Base-by-base conservation (phyloP, 1,140 invertebrate species). In the Drosophila pseudoobscura region DNA sequence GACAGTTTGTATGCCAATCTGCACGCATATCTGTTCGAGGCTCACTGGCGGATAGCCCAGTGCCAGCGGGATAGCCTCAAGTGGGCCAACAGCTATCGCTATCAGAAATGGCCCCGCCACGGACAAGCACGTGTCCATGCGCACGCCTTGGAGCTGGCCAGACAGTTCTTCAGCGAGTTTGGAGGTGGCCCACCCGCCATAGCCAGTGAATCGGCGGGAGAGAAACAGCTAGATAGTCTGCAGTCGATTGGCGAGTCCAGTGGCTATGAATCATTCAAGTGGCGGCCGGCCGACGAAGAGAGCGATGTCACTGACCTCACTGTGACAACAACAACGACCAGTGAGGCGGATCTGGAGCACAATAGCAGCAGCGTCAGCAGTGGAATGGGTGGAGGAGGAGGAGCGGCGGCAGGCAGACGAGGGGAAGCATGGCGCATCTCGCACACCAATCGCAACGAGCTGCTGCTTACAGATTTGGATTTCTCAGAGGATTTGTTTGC, bases 11-110 rank as follows among this genome's bases (percentile, higher is more conserved):
- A 95, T 84, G 95, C 95, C 17, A 96, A 96, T 92, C 96, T 96
- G 89, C 95, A 96, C 89, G 95, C 95, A 6, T 97, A 97, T 90
- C 92, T 98, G 13, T 95, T 95, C 78, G 96, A 97, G 87, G 97
- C 97, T 2, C 93, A 95, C 62, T 93, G 94, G 75, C 95, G 95
- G 88, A 96, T 98, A 39, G 92, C 93, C 22, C 92, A 94, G 6
- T 96, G 96, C 91, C 93, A 94, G 49, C 92, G 94, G 11, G 96
- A 96, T 0, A 97, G 96, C 80, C 85, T 91, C 0, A 92, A 93
- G 51, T 99, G 98, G 98, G 95, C 90, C 2, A 90, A 90, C 26
- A 79, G 55, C 41, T 92, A 91, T 60, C 83, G 80, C 13, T 91
- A 91, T 39, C 89, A 91, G 43, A 91, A 91, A 53, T 90, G 87